Evolutionary conservation across 2,888 invertebrate species (phyloP), one percentile per base, ranked within the genome.

Genomic region (Microctonus aethiopoides): DNA sequence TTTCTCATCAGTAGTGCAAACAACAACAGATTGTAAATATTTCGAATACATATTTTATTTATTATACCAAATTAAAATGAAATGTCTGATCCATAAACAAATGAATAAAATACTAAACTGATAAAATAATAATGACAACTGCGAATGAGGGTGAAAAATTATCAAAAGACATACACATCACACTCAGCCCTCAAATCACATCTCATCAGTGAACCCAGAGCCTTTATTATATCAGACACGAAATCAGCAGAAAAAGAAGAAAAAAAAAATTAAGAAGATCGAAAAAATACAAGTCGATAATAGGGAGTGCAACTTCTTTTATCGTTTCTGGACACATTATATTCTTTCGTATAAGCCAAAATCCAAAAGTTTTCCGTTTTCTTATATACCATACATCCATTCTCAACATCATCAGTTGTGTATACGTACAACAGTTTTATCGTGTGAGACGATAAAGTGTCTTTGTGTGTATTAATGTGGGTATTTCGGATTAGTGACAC

Each of bases 401-500:
- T 24, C 22, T 32, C 29, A 32, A 20, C 65, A 16, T 59, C 32
- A 7, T 32, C 2, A 2, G 13, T 11, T 56, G 10, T n/a, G n/a
- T 24, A 26, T 56, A 59, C 4, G 34, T 32, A 59, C 20, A 67
- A n/a, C 62, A 74, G 65, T 68, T 74, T 75, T 75, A 75, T 75
- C 75, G 16, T 56, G 29, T 3, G 29, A n/a, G n/a, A n/a, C n/a
- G n/a, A n/a, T n/a, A n/a, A 16, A 16, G 16, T n/a, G 4, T 46
- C 16, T 46, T 46, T 16, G 9, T 46, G 46, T 64, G 51, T 68
- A 39, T 74, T 54, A 56, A 72, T 76, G 74, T 76, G 70, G 79
- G 77, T 77, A 74, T 71, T 78, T 76, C 65, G 81, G 80, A 80
- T 81, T 79, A 80, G 77, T 73, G 67, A 70, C 67, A 72, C 72